Evolutionary conservation across 2,797 vertebrate species (phyloP), one percentile per base, ranked within the genome.

Genomic region (Manis javanica): DNA sequence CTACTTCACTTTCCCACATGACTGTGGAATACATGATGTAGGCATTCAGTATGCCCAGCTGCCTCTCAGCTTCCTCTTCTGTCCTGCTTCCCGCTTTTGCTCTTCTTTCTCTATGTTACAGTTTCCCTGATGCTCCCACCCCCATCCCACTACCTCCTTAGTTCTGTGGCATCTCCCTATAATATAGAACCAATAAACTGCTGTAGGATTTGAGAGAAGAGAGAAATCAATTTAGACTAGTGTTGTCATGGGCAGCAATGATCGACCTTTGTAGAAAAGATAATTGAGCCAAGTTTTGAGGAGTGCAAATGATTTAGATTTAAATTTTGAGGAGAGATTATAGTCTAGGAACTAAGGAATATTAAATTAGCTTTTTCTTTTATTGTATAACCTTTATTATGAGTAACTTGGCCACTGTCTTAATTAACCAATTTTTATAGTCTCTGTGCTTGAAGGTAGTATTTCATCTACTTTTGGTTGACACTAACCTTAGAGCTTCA

Each of bases 231-330:
- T 72, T 75, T 81, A 39, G 46, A 57, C 49, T 37, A 57, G 42
- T 81, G 90, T 86, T 97, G 87, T 91, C 61, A 75, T 79, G 51
- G 81, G 74, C 75, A 46, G 46, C 46, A 46, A 46, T 11, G 46
- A 46, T 46, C 46, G 46, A 63, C 82, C n/a, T 90, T 74, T 49
- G 3, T n/a, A 61, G 51, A 90, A 82, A 61, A 82, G 10, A 11
- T 75, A 77, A 85, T 57, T 51, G 61, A 83, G 49, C 51, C 16
- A 16, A 16, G 23, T 64, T 91, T 85, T 68, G 26, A 93, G 59
- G 74, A 51, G 26, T 77, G 15, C 29, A 72, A 78, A 74, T 63
- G 16, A 84, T 91, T 53, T 84, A 66, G 46, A 88, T 66, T 95
- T 81, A 75, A 15, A 72, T 69, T 81, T 90, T 92, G 55, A 59